These are phyloP conservation scores for Salvelinus alpinus DNA, from an alignment of 2,113 vertebrate species.

Conservation along the genomic window DNA sequence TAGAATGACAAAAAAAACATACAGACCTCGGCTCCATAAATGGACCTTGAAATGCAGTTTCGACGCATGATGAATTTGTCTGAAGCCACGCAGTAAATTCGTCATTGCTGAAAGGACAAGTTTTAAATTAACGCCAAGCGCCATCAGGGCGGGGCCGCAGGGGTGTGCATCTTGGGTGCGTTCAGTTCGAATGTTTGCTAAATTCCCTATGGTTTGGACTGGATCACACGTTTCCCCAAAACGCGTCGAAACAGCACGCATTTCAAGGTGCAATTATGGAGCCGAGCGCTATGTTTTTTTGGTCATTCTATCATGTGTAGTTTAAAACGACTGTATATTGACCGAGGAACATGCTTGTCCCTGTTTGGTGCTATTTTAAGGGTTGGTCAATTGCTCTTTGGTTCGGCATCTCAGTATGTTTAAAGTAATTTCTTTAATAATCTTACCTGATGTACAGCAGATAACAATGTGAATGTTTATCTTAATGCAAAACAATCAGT, in stretches of 20 bases:
- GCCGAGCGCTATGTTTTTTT: constrained; percentile 5
- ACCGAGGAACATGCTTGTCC: no score
- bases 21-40: constrained; percentile 61
- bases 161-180: neutral
- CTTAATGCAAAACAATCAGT: neutral
- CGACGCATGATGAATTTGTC: constrained; percentile 53
- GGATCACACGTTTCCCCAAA: constrained; percentile 15
- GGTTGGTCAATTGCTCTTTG: constrained; percentile 62
- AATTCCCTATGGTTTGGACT: no score
- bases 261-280: constrained; percentile 63
- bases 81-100: constrained; percentile 45
- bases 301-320: neutral
- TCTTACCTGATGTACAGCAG: no score
- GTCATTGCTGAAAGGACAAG: constrained; percentile 26
- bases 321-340: no score
- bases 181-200: no score
- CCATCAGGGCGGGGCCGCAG: constrained; percentile 23
- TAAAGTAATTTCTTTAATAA: no score
- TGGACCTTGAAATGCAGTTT: constrained; percentile 63
- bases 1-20: neutral
- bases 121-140: constrained; percentile 65
- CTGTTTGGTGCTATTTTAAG: constrained; percentile 25
- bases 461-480: neutral
- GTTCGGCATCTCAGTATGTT: constrained; percentile 43
- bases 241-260: constrained; percentile 53